Evolutionary conservation across 1,140 invertebrate species (phyloP).

Genomic region (Mylabris phalerata): DNA sequence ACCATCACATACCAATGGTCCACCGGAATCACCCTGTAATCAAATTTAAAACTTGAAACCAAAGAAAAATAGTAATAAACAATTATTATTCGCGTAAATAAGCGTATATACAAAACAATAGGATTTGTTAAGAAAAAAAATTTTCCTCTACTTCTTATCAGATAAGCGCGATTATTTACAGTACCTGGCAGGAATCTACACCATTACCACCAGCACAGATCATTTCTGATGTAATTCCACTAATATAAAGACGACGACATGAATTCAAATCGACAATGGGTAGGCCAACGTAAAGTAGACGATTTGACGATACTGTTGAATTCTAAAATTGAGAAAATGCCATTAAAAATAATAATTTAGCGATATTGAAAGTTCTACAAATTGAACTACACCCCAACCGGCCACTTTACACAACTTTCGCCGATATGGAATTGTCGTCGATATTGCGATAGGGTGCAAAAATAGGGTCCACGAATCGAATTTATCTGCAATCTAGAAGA

Average conservation of each 20-base stretch:
- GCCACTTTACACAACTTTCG: neutral
- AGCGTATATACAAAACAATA: too few relatives aligned
- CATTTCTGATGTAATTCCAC: constrained; percentile 1
- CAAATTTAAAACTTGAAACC: neutral
- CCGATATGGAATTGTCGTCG: neutral
- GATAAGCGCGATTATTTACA: too few relatives aligned
- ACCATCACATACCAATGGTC: constrained; percentile 10
- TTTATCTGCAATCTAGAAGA: neutral
- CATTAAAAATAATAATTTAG: neutral
- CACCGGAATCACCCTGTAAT: constrained; percentile 18
- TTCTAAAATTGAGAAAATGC: neutral
- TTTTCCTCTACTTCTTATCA: too few relatives aligned
- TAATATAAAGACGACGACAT: neutral
- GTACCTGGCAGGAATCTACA: constrained; percentile 15
- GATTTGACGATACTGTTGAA: neutral
- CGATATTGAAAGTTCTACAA: neutral
- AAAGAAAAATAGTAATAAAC: too few relatives aligned
- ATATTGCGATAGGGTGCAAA: neutral
- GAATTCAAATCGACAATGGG: neutral
- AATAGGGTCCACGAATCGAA: neutral
- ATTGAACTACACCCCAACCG: constrained; percentile 10
- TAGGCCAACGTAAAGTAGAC: constrained; percentile 1
- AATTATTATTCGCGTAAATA: too few relatives aligned
- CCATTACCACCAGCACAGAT: constrained; percentile 9
- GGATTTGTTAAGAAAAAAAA: too few relatives aligned